Evolutionary conservation across 1,140 invertebrate species (phyloP).

Genomic region (Aphelinus atriplicis): DNA sequence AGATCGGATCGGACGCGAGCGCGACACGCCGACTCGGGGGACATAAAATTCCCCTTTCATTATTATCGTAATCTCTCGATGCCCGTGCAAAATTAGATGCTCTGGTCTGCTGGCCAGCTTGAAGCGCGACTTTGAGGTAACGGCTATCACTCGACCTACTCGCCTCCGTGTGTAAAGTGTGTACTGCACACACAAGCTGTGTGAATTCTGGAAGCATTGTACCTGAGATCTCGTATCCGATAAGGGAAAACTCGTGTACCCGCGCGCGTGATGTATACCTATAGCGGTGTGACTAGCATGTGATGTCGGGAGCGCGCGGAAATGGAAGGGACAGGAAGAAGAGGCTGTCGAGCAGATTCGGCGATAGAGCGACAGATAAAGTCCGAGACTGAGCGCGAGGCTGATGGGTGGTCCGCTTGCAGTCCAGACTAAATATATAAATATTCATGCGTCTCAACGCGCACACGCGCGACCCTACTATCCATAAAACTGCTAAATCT

Average conservation of each 20-base stretch:
- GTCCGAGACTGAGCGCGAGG: no score
- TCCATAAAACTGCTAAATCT: no score
- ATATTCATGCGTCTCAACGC: no score
- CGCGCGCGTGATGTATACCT: no score
- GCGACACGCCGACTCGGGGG: slow-evolving; percentile 6
- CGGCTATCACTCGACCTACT: slow-evolving; percentile 20
- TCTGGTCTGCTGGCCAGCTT: slow-evolving; percentile 24
- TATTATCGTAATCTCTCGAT: slow-evolving; percentile 36
- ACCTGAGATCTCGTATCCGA: neutral
- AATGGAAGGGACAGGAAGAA: neutral
- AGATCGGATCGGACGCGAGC: slow-evolving; percentile 2
- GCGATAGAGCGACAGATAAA: no score
- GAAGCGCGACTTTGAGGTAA: slow-evolving; percentile 26
- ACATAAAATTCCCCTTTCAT: slow-evolving; percentile 30
- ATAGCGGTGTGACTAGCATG: no score
- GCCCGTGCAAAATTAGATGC: slow-evolving; percentile 34
- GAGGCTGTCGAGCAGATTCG: no score
- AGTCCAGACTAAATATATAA: no score
- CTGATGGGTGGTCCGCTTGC: no score
- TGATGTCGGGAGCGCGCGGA: neutral
- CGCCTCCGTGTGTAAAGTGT: neutral
- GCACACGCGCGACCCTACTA: no score
- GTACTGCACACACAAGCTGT: no score
- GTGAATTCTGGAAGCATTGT: neutral
- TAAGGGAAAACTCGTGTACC: slow-evolving; percentile 1